These are phyloP conservation scores for Psilanteris sp. DNA, from an alignment of 1,140 invertebrate species.

Conservation along the genomic window DNA sequence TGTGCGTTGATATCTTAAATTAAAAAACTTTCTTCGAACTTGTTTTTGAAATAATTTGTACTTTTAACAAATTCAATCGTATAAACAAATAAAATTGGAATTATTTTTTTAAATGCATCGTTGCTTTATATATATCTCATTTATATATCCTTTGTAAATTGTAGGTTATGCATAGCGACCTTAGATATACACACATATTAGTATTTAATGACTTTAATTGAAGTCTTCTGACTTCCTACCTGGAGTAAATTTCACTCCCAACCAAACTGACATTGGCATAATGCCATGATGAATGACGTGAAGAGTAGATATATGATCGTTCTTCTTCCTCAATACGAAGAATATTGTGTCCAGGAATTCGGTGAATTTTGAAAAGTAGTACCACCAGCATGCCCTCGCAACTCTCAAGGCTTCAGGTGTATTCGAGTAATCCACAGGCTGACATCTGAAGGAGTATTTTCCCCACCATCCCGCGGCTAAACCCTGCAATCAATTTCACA, in stretches of 20 bases:
- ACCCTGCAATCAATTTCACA: constrained; percentile 78
- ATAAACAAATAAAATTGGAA: too few species aligned
- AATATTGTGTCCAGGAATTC: constrained; percentile 94
- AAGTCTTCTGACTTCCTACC: too few species aligned
- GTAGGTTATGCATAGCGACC: too few species aligned
- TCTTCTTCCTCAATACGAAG: constrained; percentile 92
- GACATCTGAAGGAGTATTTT: constrained; percentile 91
- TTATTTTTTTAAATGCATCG: too few species aligned
- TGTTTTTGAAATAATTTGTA: too few species aligned
- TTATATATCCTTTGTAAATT: too few species aligned
- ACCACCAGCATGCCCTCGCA: constrained; percentile 90
- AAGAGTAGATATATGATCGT: constrained; percentile 90
- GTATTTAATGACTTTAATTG: too few species aligned
- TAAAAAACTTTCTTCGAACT: too few species aligned
- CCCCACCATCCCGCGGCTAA: constrained; percentile 85
- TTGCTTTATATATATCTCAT: too few species aligned
- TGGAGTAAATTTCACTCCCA: constrained; percentile 94
- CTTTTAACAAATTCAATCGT: too few species aligned
- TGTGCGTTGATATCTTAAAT: too few species aligned
- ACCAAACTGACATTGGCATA: constrained; percentile 96
- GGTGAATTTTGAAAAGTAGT: constrained; percentile 92
- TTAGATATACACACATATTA: too few species aligned
- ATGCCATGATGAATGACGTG: constrained; percentile 96
- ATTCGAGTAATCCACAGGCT: constrained; percentile 93
- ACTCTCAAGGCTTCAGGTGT: constrained; percentile 89